phyloP scores from a whole-genome alignment of 2,888 invertebrate genomes.

The Pyrocoelia pectoralis region DNA sequence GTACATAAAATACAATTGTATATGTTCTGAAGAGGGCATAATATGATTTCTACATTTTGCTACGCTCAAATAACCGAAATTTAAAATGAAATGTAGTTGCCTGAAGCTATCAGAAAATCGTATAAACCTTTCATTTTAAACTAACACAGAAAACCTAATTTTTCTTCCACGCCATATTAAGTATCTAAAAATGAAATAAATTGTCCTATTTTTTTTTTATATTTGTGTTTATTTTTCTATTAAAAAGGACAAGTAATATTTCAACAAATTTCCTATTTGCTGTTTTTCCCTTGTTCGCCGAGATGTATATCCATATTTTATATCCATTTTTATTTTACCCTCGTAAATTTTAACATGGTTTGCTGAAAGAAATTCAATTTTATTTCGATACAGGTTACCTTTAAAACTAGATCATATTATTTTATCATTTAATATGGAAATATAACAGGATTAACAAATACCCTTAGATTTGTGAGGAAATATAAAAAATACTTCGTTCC shows the following conservation, averaged over 20 bases:
- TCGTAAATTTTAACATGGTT: constrained; percentile 27
- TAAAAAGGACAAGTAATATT: constrained; percentile 31
- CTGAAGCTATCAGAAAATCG: not conserved
- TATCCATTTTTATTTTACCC: constrained; percentile 30
- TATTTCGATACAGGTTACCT: not conserved
- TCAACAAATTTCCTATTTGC: constrained; percentile 32
- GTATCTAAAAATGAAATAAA: not conserved
- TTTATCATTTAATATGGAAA: not conserved
- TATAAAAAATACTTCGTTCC: too few species aligned
- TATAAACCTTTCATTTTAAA: not conserved
- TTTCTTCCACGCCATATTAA: not conserved
- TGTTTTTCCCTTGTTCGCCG: constrained; percentile 27
- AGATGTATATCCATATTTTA: constrained; percentile 29
- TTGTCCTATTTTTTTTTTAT: not conserved
- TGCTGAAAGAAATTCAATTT: not conserved
- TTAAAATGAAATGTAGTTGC: not conserved
- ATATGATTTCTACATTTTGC: not conserved
- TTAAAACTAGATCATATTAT: not conserved
- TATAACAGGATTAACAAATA: not conserved
- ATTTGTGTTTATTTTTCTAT: constrained; percentile 22
- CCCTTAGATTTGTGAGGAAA: too few species aligned
- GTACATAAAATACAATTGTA: too few species aligned
- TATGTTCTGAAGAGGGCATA: not conserved
- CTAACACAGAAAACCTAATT: not conserved
- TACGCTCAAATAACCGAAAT: not conserved